Evolutionary conservation across 2,888 invertebrate species (phyloP).

Genomic region (Mesorhabditis spiculigera): DNA sequence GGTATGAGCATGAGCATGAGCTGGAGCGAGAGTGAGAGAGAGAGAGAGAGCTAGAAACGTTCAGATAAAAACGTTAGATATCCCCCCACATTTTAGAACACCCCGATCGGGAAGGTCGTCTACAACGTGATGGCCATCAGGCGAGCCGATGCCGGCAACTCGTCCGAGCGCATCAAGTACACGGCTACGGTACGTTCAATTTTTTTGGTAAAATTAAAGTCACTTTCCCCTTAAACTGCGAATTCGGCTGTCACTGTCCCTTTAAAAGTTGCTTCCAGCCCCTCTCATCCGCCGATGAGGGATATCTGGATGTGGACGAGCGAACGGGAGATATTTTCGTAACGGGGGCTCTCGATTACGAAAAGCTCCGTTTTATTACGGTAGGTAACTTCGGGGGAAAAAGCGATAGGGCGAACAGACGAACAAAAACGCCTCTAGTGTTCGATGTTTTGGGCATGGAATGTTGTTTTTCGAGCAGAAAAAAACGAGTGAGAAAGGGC

Average conservation of each 20-base stretch:
- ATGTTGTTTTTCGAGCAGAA: no score
- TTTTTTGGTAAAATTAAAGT: no score
- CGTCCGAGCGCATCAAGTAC: neutral
- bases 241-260: neutral
- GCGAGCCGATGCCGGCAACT: neutral
- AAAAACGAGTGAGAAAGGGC: no score
- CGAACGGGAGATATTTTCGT: neutral
- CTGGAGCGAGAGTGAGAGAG: no score
- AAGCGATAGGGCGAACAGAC: no score
- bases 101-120: neutral
- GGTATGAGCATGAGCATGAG: no score
- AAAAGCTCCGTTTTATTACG: neutral
- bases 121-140: neutral
- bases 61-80: no score
- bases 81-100: neutral
- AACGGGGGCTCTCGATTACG: neutral
- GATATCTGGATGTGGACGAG: slow-evolving; percentile 1
- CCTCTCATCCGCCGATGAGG: neutral
- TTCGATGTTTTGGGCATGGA: no score
- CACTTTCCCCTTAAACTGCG: neutral
- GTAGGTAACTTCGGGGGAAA: neutral
- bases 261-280: neutral
- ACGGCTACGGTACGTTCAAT: neutral
- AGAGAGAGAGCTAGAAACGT: no score
- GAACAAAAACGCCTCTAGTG: no score